phyloP scores from a whole-genome alignment of 2,113 vertebrate genomes.

The Anolis sagrei region DNA sequence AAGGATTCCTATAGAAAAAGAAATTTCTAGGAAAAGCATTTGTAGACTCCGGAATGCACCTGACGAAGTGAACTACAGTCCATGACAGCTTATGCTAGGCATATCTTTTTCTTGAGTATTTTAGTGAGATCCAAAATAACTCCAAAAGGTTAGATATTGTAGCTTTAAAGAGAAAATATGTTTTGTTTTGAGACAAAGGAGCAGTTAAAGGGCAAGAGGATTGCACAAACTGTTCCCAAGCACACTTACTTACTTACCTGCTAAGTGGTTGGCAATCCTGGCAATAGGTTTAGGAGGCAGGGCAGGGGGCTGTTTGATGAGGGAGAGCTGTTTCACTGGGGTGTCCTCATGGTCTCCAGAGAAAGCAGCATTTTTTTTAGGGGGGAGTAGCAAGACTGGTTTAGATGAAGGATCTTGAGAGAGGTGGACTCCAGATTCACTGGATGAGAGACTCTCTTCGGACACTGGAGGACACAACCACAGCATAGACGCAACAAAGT shows the following conservation, averaged over 20 bases:
- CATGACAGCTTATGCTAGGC: no score
- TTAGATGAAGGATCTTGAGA: constrained; percentile 92
- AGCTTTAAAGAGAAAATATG: constrained; percentile 1
- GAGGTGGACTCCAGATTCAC: constrained; percentile 85
- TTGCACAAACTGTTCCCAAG: constrained; percentile 45
- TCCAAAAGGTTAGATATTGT: constrained; percentile 19
- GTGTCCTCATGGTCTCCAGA: constrained; percentile 90
- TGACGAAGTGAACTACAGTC: no score
- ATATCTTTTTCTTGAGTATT: no score
- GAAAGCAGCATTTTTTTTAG: constrained; percentile 91
- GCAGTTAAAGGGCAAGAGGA: constrained; percentile 35
- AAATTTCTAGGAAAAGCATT: no score
- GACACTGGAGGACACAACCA: constrained; percentile 87
- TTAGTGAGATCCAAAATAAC: not conserved
- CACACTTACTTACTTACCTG: constrained; percentile 83
- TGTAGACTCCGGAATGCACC: no score
- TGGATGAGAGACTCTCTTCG: constrained; percentile 89
- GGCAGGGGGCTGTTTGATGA: constrained; percentile 97
- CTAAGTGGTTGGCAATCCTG: constrained; percentile 93
- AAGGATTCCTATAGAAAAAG: no score
- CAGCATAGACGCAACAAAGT: constrained; percentile 79
- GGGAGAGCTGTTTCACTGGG: constrained; percentile 89
- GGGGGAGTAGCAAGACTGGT: constrained; percentile 88
- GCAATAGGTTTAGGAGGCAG: constrained; percentile 97
- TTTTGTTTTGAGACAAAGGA: constrained; percentile 2